phyloP scores from a whole-genome alignment of 1,140 invertebrate species.

The Conus betulinus region DNA sequence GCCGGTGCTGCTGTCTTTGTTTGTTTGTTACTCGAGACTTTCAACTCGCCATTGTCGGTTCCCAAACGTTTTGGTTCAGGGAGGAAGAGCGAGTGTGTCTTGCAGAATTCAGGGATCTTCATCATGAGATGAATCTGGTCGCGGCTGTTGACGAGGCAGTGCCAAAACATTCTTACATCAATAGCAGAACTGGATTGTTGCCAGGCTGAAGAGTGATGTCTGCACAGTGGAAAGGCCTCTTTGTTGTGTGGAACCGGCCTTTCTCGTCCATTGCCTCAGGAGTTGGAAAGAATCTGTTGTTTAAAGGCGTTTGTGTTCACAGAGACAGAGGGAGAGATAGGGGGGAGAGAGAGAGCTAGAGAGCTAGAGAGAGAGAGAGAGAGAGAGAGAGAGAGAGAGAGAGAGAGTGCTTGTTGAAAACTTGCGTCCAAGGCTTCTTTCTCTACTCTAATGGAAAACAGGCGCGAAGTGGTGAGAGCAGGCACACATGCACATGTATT shows the following conservation, averaged over 20 bases:
- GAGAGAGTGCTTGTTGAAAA: background rate
- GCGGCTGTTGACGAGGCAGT: background rate
- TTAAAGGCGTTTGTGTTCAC: background rate
- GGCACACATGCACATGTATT: too few species aligned
- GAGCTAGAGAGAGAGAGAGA: background rate
- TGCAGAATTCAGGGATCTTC: background rate
- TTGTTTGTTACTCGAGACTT: too few species aligned
- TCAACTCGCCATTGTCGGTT: too few species aligned
- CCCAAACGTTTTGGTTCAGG: too few species aligned
- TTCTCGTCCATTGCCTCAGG: background rate
- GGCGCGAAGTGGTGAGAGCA: too few species aligned
- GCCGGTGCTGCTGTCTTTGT: too few species aligned
- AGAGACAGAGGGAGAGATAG: background rate
- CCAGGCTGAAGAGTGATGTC: too few species aligned
- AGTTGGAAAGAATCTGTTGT: background rate
- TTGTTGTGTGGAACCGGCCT: background rate
- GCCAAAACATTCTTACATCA: background rate
- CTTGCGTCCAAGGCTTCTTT: too few species aligned
- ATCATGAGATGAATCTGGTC: background rate
- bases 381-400: background rate
- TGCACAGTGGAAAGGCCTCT: too few species aligned
- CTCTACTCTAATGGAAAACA: too few species aligned
- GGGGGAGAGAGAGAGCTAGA: background rate
- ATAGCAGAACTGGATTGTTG: too few species aligned
- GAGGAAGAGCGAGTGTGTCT: too few species aligned